Evolutionary conservation across 2,888 invertebrate genomes (phyloP), one percentile per base, ranked within the genome.

Genomic region (Phengaris arion): DNA sequence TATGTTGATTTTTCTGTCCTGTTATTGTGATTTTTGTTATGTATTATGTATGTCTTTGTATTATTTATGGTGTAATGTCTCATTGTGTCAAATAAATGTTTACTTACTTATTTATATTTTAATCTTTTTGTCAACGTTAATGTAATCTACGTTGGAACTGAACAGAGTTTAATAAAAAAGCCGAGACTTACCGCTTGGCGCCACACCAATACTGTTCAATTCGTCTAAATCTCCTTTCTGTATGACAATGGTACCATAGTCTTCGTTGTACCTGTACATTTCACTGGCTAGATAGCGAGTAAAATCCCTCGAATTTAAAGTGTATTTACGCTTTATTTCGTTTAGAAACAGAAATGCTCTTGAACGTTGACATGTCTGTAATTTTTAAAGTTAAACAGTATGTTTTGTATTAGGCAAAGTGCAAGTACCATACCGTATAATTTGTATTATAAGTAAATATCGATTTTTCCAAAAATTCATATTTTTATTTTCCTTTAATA

Each of bases 161-260:
- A 35, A 35, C 35, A 35, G 4, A 35, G 35, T 35, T 35, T 35
- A 35, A 35, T 35, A 35, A 35, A 35, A 52, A 5, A 35, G 46
- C 15, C 6, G 12, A n/a, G 64, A 75, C 77, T 90, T 89, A 98
- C 98, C 98, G 83, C 99, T 98, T 92, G 98, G 98, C 87, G 97
- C 96, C 22, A 99, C 98, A 95, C 98, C 97, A 81, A 99, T 98
- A 83, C 96, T 96, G 87, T 98, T 98, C 9, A 99, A 89, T 89
- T 99, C 98, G 85, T 98, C 98, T 74, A 98, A 93, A 85, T 98
- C 98, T 6, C 97, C 97, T 84, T 97, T 97, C 35, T 97, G 97
- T 86, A 96, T 95, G 0, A 96, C 95, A 80, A 98, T 95, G 13
- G 96, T 96, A 84, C 97, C 98, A 77, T 97, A 95, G 83, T 98